phyloP scores from a whole-genome alignment of 2,888 invertebrate species.

The Tipula helvola region DNA sequence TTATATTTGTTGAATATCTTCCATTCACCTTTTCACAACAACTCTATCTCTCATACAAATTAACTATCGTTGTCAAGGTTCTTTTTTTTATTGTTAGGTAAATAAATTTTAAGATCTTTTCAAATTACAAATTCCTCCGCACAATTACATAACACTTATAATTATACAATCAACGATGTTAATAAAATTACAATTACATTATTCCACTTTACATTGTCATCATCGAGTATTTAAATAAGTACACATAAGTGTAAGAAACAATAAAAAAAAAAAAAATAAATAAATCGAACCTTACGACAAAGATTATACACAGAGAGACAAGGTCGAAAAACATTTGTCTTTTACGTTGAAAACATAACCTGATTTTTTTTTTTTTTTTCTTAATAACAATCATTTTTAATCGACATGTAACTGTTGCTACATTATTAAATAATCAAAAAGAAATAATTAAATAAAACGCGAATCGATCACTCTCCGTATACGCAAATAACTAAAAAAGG shows the following conservation, averaged over 20 bases:
- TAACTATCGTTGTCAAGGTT: too few relatives aligned
- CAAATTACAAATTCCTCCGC: not conserved
- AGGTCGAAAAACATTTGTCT: not conserved
- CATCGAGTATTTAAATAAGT: not conserved
- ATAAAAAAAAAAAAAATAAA: not conserved
- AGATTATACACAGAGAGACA: not conserved
- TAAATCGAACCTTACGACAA: not conserved
- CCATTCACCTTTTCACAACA: too few relatives aligned
- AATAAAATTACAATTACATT: not conserved
- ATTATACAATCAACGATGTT: not conserved
- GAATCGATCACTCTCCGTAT: not conserved
- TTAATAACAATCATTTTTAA: not conserved
- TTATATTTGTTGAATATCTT: too few relatives aligned
- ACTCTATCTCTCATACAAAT: too few relatives aligned
- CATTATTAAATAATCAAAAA: not conserved
- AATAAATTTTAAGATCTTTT: too few relatives aligned
- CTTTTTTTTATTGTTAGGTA: too few relatives aligned
- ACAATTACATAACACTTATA: not conserved
- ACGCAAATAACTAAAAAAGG: not conserved
- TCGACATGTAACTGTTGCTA: not conserved
- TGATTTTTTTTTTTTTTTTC: not conserved
- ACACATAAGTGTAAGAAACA: not conserved
- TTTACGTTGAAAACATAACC: not conserved
- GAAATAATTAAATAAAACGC: not conserved
- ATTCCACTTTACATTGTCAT: not conserved